Conservation (phyloP, 35 echinoderm and acorn worm genomes). For the Anneissia japonica region DNA sequence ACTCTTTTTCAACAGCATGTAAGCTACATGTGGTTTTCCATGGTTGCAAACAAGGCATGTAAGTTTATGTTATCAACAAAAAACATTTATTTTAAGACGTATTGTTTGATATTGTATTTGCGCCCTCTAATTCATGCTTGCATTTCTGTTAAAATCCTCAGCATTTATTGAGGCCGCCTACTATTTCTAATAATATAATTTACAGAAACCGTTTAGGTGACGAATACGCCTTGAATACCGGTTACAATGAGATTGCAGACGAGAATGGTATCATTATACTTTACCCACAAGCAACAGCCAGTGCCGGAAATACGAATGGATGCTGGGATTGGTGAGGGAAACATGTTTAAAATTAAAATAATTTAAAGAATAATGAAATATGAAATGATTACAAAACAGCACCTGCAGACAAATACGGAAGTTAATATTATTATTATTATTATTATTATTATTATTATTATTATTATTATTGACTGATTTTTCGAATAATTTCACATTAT, state of each 20-base stretch:
- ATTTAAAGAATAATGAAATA: too few species aligned
- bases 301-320: conserved; percentile 38
- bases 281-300: conserved; percentile 53
- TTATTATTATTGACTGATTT: too few species aligned
- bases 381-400: too few species aligned
- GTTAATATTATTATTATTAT: too few species aligned
- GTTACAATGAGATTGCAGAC: conserved; percentile 77
- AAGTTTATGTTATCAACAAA: conserved; percentile 6
- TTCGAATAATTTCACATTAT: too few species aligned
- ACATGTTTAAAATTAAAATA: too few species aligned
- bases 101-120: neutral
- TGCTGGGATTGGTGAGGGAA: conserved; percentile 95
- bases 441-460: too few species aligned
- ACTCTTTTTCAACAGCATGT: conserved; percentile 41
- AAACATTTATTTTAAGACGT: neutral
- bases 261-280: conserved; percentile 73
- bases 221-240: conserved; percentile 16
- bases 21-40: conserved; percentile 77
- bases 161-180: neutral
- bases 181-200: neutral
- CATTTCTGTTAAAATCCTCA: too few species aligned
- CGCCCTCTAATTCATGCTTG: neutral
- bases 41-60: conserved; percentile 61
- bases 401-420: too few species aligned
- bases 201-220: conserved; percentile 18